These are phyloP conservation scores for Hylaeus anthracinus DNA, from an alignment of 1,140 invertebrate genomes.

Conservation along the genomic window DNA sequence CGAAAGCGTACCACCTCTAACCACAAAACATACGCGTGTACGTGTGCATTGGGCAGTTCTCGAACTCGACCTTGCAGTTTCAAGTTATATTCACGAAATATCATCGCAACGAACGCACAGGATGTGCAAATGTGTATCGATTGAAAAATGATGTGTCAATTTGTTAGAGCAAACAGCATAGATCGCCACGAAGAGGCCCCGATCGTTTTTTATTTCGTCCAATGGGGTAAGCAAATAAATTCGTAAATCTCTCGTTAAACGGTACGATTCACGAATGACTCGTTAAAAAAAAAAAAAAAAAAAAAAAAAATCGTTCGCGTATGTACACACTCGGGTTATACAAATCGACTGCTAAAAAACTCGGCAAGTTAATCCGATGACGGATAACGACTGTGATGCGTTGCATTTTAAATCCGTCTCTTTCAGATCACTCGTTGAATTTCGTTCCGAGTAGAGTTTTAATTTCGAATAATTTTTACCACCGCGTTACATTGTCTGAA, in stretches of 20 bases:
- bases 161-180: not conserved
- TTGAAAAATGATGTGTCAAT: not conserved
- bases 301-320: slow-evolving; percentile 33
- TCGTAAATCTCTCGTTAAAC: slow-evolving; percentile 12
- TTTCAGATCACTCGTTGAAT: slow-evolving; percentile 47
- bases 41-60: too few relatives aligned
- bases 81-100: too few relatives aligned
- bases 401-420: slow-evolving; percentile 52
- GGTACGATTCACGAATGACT: not conserved
- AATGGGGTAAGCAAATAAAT: not conserved
- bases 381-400: slow-evolving; percentile 51
- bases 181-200: not conserved
- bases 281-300: slow-evolving; percentile 3
- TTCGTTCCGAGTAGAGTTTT: slow-evolving; percentile 47
- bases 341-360: slow-evolving; percentile 30
- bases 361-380: slow-evolving; percentile 54
- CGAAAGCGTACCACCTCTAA: too few relatives aligned
- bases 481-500: not conserved
- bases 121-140: not conserved
- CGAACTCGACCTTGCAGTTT: too few relatives aligned
- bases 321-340: not conserved
- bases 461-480: slow-evolving; percentile 13
- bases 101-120: too few relatives aligned
- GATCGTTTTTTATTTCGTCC: not conserved
- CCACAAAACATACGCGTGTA: too few relatives aligned